These are phyloP conservation scores for Pao palembangensis DNA, from an alignment of 2,113 vertebrate species.

Conservation along the genomic window DNA sequence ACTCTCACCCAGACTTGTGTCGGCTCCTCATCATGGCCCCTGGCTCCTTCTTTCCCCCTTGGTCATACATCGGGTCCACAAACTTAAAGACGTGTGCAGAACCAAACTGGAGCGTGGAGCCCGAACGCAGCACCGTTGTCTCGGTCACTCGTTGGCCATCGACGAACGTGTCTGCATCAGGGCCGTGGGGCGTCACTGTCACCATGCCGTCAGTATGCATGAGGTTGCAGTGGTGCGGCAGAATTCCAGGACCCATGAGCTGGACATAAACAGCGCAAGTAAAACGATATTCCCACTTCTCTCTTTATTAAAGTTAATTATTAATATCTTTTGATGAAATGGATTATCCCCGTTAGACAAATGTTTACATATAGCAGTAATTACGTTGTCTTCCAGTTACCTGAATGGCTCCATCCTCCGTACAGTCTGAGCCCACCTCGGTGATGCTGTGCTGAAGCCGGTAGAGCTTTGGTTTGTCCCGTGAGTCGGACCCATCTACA, in stretches of 20 bases:
- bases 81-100: constrained; percentile 93
- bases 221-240: constrained; percentile 95
- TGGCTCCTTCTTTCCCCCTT: constrained; percentile 84
- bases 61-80: constrained; percentile 94
- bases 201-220: constrained; percentile 96
- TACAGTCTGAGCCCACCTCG: constrained; percentile 93
- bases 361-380: too few relatives aligned
- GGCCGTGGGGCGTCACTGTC: constrained; percentile 86
- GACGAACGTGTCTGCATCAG: constrained; percentile 90
- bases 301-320: too few relatives aligned
- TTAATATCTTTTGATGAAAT: too few relatives aligned
- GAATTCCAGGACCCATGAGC: constrained; percentile 92
- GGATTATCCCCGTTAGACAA: too few relatives aligned
- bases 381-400: constrained; percentile 55
- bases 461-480: constrained; percentile 98
- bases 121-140: constrained; percentile 91
- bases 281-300: neutral
- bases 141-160: constrained; percentile 89
- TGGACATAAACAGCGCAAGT: constrained; percentile 35
- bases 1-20: constrained; percentile 86
- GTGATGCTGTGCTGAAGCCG: constrained; percentile 94
- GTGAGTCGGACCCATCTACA: constrained; percentile 93
- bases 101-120: constrained; percentile 92
- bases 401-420: constrained; percentile 93
- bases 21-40: constrained; percentile 79